These are phyloP conservation scores for Erythrolamprus reginae DNA, from an alignment of 2,113 vertebrate genomes.

Conservation along the genomic window DNA sequence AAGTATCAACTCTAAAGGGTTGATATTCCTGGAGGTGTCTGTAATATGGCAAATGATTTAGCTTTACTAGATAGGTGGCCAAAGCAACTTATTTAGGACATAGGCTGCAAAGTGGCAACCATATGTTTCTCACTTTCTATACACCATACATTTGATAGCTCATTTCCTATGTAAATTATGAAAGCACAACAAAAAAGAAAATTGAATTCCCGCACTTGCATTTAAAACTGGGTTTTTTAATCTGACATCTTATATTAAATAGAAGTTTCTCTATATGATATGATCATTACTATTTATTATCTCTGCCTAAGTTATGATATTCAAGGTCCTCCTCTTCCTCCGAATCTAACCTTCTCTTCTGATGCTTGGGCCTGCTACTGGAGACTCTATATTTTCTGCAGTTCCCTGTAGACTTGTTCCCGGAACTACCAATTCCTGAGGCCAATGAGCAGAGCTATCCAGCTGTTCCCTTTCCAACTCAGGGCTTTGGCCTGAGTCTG, in stretches of 20 bases:
- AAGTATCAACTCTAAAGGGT: too few species aligned
- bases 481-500: constrained; percentile 75
- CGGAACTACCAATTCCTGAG: constrained; percentile 65
- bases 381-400: constrained; percentile 68
- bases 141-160: neutral
- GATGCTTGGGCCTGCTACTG: constrained; percentile 79
- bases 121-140: neutral
- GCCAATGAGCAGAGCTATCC: constrained; percentile 73
- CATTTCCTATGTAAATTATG: neutral
- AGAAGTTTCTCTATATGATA: neutral
- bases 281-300: constrained; percentile 50
- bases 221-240: constrained; percentile 25
- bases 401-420: constrained; percentile 64
- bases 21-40: too few species aligned
- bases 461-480: constrained; percentile 75
- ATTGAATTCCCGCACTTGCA: neutral
- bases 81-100: too few species aligned
- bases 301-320: constrained; percentile 46
- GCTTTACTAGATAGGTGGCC: too few species aligned
- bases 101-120: neutral
- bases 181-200: neutral
- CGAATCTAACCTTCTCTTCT: constrained; percentile 81
- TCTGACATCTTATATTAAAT: constrained; percentile 9
- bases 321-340: constrained; percentile 35
- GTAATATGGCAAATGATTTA: too few species aligned